Conservation (phyloP, 2,113 vertebrate genomes). For the Amblyornis subalaris region DNA sequence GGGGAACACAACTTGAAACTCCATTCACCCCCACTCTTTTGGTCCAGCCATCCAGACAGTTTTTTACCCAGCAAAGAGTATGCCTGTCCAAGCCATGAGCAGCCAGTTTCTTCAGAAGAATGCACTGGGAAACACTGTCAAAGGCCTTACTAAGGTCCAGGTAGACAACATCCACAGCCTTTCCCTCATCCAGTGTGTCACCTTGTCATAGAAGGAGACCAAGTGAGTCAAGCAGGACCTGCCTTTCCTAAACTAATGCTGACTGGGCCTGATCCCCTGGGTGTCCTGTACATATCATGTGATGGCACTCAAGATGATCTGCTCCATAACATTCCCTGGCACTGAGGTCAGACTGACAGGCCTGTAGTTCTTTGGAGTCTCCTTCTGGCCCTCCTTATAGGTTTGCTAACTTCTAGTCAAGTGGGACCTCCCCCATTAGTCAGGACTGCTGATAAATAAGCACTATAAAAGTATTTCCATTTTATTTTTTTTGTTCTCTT, state of each 20-base stretch:
- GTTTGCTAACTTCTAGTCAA: neutral
- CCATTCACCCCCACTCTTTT: neutral
- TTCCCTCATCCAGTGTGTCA: neutral
- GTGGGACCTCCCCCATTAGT: neutral
- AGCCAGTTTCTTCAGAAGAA: neutral
- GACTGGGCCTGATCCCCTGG: neutral
- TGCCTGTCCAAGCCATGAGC: neutral
- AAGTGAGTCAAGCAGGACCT: neutral
- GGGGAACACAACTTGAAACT: neutral
- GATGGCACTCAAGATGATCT: neutral
- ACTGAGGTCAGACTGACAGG: neutral
- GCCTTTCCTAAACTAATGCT: neutral
- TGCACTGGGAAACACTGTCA: neutral
- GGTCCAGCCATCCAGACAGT: neutral
- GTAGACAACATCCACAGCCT: neutral
- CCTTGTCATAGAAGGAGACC: neutral
- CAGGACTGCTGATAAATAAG: neutral
- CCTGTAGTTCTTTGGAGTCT: neutral
- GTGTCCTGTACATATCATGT: neutral
- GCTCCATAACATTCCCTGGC: neutral
- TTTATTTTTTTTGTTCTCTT: neutral
- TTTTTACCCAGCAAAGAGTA: neutral
- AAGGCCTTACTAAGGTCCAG: neutral
- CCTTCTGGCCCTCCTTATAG: neutral
- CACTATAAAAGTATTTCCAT: neutral